Base-by-base conservation (phyloP, 2,113 vertebrate genomes). In the Sebastes schlegelii region DNA sequence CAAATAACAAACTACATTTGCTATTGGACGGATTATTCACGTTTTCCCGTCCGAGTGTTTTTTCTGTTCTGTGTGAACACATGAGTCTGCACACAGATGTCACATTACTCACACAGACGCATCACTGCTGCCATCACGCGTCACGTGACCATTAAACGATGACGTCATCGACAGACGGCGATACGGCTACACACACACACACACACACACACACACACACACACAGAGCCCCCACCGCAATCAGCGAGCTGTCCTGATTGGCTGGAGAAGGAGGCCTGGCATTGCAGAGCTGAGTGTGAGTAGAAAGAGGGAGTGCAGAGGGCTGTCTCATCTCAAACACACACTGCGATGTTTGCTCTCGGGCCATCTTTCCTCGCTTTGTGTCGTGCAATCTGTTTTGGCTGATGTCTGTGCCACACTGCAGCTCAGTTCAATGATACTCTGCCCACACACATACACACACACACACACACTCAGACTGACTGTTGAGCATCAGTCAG, bases 341-440 rank as follows among this genome's bases (percentile, higher is more conserved):
- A 79, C 58, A 23, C 2, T 34, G 42, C 9, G 16, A 63, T 83
- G 62, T 40, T 80, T 86, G 73, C 80, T 77, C 75, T 58, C 13
- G 8, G 49, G 62, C 75, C 80, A 77, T 86, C 80, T 26, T 74
- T 80, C 83, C 77, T 83, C n/a, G 3, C 48, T 77, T 69, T 61
- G 70, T 82, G 83, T 82, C 49, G 9, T 74, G 57, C 77, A 80
- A 67, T 88, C 87, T 86, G 83, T 80, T 86, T 73, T 65, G 77
- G 58, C 80, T 89, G 83, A 80, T 73, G 77, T 86, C 77, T 10
- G 55, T 13, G 42, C 51, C 71, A 69, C 71, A 75, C 69, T 69
- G 86, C 63, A 0, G 71, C 76, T 75, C 42, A 16, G 60, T 71
- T 79, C 60, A 75, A 42, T 40, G 74, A 74, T 79, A 34, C 26